Evolutionary conservation across 2,888 invertebrate species (phyloP).

Genomic region (Agrochola litura): DNA sequence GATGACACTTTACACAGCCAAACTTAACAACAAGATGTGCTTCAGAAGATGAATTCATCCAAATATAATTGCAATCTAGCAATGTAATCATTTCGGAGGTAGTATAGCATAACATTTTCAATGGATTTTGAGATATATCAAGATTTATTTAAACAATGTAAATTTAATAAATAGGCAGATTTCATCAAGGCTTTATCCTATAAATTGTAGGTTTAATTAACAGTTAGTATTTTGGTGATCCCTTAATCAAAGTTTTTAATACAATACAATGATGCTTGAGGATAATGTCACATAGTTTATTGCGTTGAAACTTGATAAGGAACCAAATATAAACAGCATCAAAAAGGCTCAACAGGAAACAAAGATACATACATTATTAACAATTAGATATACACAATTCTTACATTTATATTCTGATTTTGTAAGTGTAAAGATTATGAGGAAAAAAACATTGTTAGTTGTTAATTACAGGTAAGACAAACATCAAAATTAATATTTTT

Average conservation of each 20-base stretch:
- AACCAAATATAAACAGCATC: constrained; percentile 15
- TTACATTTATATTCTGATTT: constrained; percentile 2
- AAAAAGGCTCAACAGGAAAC: constrained; percentile 46
- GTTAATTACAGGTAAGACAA: not conserved
- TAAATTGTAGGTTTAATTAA: not conserved
- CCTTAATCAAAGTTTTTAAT: not conserved
- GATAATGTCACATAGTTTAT: constrained; percentile 25
- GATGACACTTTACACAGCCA: not conserved
- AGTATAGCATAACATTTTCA: not conserved
- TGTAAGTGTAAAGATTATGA: not conserved
- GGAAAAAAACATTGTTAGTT: not conserved
- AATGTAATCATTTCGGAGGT: not conserved
- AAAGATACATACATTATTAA: constrained; percentile 30
- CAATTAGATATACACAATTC: constrained; percentile 14
- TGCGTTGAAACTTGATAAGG: constrained; percentile 9
- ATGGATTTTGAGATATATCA: not conserved
- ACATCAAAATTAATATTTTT: not conserved
- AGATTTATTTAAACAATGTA: not conserved
- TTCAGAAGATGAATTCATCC: not conserved
- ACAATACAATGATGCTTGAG: constrained; percentile 2
- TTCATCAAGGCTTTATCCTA: not conserved
- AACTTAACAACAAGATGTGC: not conserved
- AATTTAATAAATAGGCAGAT: not conserved
- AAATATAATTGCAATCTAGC: not conserved
- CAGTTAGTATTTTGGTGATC: not conserved